Conservation (phyloP, 2,797 vertebrate genomes). For the Centropyge bicolor region DNA sequence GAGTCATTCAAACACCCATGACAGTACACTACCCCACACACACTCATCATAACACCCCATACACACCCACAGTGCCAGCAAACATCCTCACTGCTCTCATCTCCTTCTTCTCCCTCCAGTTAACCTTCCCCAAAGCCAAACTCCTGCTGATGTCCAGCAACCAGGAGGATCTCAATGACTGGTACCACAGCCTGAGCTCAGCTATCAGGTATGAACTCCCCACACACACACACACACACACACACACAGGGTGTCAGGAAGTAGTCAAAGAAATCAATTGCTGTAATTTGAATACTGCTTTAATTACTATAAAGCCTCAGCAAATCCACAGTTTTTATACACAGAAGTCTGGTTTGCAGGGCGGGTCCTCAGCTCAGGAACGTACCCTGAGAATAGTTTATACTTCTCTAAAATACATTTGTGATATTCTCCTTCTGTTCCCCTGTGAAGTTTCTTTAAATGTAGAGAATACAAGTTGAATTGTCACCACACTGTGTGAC, state of each 20-base stretch:
- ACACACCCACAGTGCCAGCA: not conserved
- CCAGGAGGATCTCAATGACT: constrained; percentile 90
- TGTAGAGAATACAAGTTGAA: not conserved
- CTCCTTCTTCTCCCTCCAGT: constrained; percentile 65
- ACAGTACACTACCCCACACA: not conserved
- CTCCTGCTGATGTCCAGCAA: constrained; percentile 92
- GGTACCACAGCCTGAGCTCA: constrained; percentile 88
- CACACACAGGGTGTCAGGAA: not conserved
- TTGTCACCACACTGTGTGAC: not conserved
- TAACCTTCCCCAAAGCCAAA: constrained; percentile 91
- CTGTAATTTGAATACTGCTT: too few relatives aligned
- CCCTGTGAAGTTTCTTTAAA: not conserved
- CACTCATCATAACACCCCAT: too few relatives aligned
- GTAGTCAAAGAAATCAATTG: not conserved
- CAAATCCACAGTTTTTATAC: too few relatives aligned
- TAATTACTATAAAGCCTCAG: not conserved
- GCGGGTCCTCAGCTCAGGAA: not conserved
- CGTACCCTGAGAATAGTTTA: not conserved
- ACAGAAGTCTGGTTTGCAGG: not conserved
- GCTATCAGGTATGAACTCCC: constrained; percentile 81
- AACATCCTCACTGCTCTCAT: not conserved
- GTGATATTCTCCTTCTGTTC: not conserved
- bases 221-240: constrained; percentile 49
- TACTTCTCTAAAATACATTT: too few relatives aligned
- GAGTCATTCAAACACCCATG: not conserved